Conservation (phyloP, 2,113 vertebrate species). For the Apodemus speciosus region DNA sequence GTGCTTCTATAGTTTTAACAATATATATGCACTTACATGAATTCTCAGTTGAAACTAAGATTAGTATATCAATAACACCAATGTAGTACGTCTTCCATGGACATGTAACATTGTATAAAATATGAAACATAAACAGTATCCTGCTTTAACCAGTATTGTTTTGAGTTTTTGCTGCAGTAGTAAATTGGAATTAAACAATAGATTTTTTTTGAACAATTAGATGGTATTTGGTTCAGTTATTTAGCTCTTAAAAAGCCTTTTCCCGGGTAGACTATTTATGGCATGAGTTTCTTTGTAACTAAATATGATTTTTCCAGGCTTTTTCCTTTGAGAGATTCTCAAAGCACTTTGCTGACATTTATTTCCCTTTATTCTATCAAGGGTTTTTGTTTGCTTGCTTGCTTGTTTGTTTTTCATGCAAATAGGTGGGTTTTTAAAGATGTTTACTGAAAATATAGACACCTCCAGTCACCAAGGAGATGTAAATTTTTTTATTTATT, state of each 20-base stretch:
- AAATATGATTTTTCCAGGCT: background rate
- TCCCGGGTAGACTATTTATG: conserved; percentile 3
- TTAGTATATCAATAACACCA: background rate
- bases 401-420: background rate
- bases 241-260: conserved; percentile 49
- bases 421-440: background rate
- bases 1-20: background rate
- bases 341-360: conserved; percentile 34
- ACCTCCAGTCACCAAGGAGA: conserved; percentile 34
- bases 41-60: conserved; percentile 9
- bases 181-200: conserved; percentile 38
- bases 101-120: conserved; percentile 25
- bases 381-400: background rate
- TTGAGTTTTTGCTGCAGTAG: background rate
- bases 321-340: conserved; percentile 38
- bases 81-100: background rate
- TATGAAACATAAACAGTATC: conserved; percentile 20
- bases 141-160: conserved; percentile 47
- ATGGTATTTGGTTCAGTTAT: conserved; percentile 41
- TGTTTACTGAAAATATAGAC: background rate
- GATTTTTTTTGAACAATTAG: conserved; percentile 49
- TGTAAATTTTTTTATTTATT: conserved; percentile 17
- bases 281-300: conserved; percentile 31
- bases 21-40: background rate
- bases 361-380: conserved; percentile 27